Evolutionary conservation across 1,140 invertebrate species (phyloP), one percentile per base, ranked within the genome.

Genomic region (Ceratitis capitata): DNA sequence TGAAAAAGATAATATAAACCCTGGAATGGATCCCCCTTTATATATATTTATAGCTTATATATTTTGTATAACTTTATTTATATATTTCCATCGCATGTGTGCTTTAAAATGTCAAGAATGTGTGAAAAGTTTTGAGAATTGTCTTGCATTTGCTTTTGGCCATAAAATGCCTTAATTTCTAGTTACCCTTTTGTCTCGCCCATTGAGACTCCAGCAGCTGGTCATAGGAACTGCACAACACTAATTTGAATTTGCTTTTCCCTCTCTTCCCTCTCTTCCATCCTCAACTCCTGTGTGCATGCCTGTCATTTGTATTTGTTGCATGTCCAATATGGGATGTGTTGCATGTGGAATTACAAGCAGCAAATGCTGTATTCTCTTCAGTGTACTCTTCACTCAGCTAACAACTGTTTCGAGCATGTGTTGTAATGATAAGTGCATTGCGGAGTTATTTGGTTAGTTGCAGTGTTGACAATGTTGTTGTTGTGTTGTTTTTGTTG

Each of bases 281-380:
- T 45, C 42, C 45, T 42, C 39, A n/a, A 10, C n/a, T 23, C n/a
- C n/a, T 39, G 69, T 23, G 23, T 16, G 10, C 19, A 32, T 3
- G 23, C 9, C 69, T 45, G 39, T 45, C 39, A 45, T 23, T 19
- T 45, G 69, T 26, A 78, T 45, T 78, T 78, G 69, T 78, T 78
- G 69, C 39, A 61, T 61, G 56, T 26, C 7, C n/a, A n/a, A n/a
- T n/a, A n/a, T n/a, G n/a, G n/a, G n/a, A 12, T 12, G 32, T 78
- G 69, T 78, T 78, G 61, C 61, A 69, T 69, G 61, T 19, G 69
- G 69, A 9, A 78, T 78, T 78, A 78, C 69, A 78, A 78, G n/a
- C 19, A 42, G 69, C 69, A 78, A 26, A 45, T 42, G 39, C 39
- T 0, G 14, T 12, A 45, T 78, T 78, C 45, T 19, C 35, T 26